Percentiles rank a stretch among this genome's conserved stretches.
Evolutionary conservation across 2,888 invertebrate genomes (phyloP).

Genomic region (Epistrophella euchroma): DNA sequence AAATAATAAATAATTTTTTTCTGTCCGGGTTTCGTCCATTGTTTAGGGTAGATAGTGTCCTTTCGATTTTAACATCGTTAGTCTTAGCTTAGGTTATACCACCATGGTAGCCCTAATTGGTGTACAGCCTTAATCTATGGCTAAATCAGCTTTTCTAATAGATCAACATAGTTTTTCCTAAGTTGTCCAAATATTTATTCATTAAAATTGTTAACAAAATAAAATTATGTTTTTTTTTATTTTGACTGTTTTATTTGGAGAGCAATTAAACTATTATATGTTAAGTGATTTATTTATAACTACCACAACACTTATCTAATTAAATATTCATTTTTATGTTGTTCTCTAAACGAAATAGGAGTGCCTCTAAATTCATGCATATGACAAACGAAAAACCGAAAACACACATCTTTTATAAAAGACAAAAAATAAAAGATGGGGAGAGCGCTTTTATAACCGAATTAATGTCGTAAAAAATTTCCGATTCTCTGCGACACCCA

Average conservation of each 20-base stretch:
- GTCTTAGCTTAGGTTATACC: too few species aligned
- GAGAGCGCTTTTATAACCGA: conserved; percentile 37
- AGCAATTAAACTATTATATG: conserved; percentile 20
- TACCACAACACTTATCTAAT: conserved; percentile 60
- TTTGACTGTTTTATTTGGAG: conserved; percentile 34
- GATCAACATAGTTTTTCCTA: neutral
- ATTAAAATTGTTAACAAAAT: neutral
- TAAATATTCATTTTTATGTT: conserved; percentile 62
- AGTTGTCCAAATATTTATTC: neutral
- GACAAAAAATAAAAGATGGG: conserved; percentile 47
- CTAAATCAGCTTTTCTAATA: too few species aligned
- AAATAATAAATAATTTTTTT: too few species aligned
- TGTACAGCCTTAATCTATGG: too few species aligned
- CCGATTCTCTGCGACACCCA: conserved; percentile 48
- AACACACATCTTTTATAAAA: neutral
- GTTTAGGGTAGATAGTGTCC: too few species aligned
- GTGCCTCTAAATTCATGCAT: conserved; percentile 32
- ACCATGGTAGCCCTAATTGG: too few species aligned
- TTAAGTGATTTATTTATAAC: conserved; percentile 48
- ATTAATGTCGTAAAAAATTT: conserved; percentile 57
- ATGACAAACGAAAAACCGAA: neutral
- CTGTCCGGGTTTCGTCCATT: too few species aligned
- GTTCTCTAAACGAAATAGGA: conserved; percentile 39
- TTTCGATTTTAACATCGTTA: too few species aligned
- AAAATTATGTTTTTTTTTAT: conserved; percentile 12